phyloP scores from a whole-genome alignment of 2,113 vertebrate genomes.

The Tonatia bakeri region DNA sequence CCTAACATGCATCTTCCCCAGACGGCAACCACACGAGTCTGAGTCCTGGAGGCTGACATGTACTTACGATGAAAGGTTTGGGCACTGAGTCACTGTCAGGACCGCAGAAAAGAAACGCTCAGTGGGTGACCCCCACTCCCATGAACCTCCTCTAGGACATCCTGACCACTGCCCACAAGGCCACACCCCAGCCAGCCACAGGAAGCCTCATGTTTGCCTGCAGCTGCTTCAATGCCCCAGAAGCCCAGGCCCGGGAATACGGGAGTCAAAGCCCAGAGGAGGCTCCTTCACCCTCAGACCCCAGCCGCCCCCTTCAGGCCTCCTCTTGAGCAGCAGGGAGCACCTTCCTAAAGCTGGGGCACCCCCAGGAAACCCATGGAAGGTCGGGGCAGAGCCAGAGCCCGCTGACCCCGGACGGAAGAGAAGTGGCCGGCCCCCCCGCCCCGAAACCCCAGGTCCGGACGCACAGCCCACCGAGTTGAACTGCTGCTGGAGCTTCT shows the following conservation, averaged over 20 bases:
- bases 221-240: background rate
- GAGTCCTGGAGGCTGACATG: background rate
- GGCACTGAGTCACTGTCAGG: background rate
- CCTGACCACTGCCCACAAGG: background rate
- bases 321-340: background rate
- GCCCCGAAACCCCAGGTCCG: accelerated
- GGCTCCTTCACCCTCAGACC: background rate
- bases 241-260: background rate
- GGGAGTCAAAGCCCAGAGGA: background rate
- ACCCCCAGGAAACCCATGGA: background rate
- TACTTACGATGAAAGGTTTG: background rate
- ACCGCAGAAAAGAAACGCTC: background rate
- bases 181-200: background rate
- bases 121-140: background rate
- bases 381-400: background rate
- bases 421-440: background rate
- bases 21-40: background rate
- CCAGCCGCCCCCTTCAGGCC: background rate
- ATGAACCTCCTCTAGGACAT: background rate
- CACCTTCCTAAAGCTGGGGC: background rate
- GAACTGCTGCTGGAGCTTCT: slow-evolving; percentile 98
- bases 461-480: slow-evolving; percentile 86
- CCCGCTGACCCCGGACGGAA: too few relatives aligned
- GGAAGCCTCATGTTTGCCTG: background rate
- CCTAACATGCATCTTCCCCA: accelerated